Evolutionary conservation across 2,797 vertebrate species (phyloP).

Genomic region (Hemibagrus guttatus): DNA sequence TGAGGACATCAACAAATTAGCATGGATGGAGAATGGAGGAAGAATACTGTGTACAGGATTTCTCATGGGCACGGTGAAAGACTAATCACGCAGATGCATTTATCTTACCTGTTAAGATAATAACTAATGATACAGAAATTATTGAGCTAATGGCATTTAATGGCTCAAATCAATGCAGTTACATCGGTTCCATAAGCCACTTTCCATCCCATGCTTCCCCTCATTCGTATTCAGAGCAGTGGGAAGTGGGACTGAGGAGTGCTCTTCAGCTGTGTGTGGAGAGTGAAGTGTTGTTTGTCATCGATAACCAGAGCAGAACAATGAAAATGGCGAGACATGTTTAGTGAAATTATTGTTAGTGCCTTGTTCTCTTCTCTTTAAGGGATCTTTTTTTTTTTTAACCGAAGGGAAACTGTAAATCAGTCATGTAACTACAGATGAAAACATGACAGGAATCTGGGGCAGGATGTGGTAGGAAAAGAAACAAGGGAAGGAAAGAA

Average conservation of each 20-base stretch:
- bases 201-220: constrained; percentile 16
- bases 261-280: constrained; percentile 19
- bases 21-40: constrained; percentile 26
- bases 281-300: neutral
- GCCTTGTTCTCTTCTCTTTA: neutral
- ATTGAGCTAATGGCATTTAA: constrained; percentile 39
- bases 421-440: neutral
- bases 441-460: neutral
- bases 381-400: neutral
- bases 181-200: constrained; percentile 29
- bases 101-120: constrained; percentile 40
- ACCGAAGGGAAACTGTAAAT: neutral
- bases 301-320: constrained; percentile 1
- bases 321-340: neutral
- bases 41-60: constrained; percentile 35
- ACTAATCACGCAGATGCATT: constrained; percentile 47
- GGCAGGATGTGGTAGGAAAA: no score
- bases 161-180: constrained; percentile 32
- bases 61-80: neutral
- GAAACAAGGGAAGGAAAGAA: no score
- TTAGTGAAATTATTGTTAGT: neutral
- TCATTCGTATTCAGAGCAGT: constrained; percentile 48
- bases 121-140: constrained; percentile 26
- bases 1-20: constrained; percentile 44
- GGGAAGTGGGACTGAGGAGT: constrained; percentile 16